These are phyloP conservation scores for Zygogramma bicolorata DNA, from an alignment of 2,888 invertebrate genomes.

Conservation along the genomic window DNA sequence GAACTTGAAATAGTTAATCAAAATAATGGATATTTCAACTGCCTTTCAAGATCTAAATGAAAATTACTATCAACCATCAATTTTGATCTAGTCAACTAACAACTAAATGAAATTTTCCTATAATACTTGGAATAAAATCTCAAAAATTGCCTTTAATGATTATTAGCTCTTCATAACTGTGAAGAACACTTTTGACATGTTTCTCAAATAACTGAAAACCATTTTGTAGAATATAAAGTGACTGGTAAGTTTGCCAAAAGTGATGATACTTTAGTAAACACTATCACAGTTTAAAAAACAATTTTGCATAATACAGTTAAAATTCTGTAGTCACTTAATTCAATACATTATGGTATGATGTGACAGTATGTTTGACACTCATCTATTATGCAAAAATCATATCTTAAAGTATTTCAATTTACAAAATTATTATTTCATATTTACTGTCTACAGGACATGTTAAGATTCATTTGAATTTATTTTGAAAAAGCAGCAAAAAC, in stretches of 20 bases:
- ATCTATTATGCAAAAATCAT: conserved; percentile 29
- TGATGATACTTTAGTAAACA: conserved; percentile 22
- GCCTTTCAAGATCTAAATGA: not conserved
- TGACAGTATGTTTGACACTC: conserved; percentile 20
- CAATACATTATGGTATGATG: conserved; percentile 27
- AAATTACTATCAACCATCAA: not conserved
- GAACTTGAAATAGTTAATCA: too few species aligned
- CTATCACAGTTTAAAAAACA: conserved; percentile 37
- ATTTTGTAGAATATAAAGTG: conserved; percentile 27
- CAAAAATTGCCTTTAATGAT: not conserved
- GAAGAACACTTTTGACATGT: conserved; percentile 2
- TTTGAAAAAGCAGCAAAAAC: conserved; percentile 99
- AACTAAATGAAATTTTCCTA: not conserved
- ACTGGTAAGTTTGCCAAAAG: conserved; percentile 22
- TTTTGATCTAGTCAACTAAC: not conserved
- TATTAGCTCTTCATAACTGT: conserved; percentile 12
- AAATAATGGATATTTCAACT: not conserved
- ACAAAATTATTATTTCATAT: conserved; percentile 42
- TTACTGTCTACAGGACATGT: conserved; percentile 39
- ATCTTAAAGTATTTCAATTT: conserved; percentile 39
- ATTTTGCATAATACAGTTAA: not conserved
- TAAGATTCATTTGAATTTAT: conserved; percentile 69
- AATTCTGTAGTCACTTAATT: conserved; percentile 30
- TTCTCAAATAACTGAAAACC: conserved; percentile 18
- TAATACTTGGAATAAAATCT: not conserved